These are phyloP conservation scores for Aurelia sp. DNA, from an alignment of 30 jellyfish, hydroid and myxozoan species.

Conservation along the genomic window DNA sequence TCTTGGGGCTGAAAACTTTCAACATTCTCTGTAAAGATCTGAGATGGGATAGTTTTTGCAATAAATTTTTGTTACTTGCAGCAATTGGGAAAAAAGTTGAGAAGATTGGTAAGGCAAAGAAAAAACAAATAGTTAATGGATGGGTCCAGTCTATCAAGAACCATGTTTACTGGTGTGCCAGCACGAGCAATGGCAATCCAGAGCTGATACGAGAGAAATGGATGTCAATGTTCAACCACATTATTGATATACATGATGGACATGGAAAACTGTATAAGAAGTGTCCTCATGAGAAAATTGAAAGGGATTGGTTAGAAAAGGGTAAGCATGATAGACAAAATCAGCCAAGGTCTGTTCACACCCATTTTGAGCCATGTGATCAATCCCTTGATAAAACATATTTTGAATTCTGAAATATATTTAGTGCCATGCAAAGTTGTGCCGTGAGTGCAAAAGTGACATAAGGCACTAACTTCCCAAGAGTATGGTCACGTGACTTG, in stretches of 20 bases:
- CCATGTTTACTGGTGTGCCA: conserved; percentile 10
- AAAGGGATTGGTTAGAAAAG: conserved; percentile 5
- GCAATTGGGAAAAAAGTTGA: conserved; percentile 1
- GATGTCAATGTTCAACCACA: not conserved
- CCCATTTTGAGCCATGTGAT: not conserved
- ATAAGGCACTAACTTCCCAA: not conserved
- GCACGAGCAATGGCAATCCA: not conserved
- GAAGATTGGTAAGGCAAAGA: not conserved
- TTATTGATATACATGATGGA: conserved; percentile 6
- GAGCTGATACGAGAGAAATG: not conserved
- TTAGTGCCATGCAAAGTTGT: too few relatives aligned
- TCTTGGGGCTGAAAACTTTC: too few relatives aligned
- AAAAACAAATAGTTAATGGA: not conserved
- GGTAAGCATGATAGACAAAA: not conserved
- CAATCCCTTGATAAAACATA: too few relatives aligned
- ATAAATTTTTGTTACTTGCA: not conserved
- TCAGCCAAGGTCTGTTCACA: not conserved
- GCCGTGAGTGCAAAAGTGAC: not conserved
- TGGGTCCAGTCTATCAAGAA: not conserved
- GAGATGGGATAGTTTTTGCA: too few relatives aligned
- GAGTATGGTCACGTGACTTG: not conserved
- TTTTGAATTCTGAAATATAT: too few relatives aligned
- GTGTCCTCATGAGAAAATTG: conserved; percentile 25
- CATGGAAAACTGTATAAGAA: conserved; percentile 5
- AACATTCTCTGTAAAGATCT: too few relatives aligned